Evolutionary conservation across 2,888 invertebrate genomes (phyloP).

Genomic region (Syrista parreyssii): DNA sequence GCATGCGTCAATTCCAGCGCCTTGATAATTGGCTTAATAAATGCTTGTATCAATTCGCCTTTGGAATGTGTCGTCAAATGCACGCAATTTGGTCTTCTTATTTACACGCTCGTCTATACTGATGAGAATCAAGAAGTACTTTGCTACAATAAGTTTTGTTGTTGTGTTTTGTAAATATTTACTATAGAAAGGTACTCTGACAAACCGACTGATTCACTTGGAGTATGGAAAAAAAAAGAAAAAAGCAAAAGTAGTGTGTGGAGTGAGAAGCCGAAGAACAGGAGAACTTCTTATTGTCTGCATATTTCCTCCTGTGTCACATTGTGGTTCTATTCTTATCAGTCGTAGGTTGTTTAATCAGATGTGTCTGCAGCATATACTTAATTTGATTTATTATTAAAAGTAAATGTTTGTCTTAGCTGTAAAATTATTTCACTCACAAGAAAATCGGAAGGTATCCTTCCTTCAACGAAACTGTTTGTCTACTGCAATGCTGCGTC

Average conservation of each 20-base stretch:
- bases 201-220: background rate
- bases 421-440: background rate
- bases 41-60: conserved; percentile 17
- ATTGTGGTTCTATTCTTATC: background rate
- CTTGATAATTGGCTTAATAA: conserved; percentile 20
- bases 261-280: too few relatives aligned
- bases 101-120: background rate
- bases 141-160: background rate
- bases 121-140: background rate
- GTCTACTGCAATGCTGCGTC: background rate
- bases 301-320: background rate
- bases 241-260: too few relatives aligned
- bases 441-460: background rate
- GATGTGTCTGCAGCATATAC: background rate
- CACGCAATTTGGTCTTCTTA: background rate
- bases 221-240: background rate
- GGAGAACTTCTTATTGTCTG: background rate
- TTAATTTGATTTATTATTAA: background rate
- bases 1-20: background rate
- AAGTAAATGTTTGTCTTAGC: background rate
- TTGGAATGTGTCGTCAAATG: conserved; percentile 16
- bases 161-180: too few relatives aligned
- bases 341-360: background rate
- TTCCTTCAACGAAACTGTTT: background rate
- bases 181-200: background rate